Conservation (phyloP, 2,797 vertebrate species). For the Acanthornis magna region DNA sequence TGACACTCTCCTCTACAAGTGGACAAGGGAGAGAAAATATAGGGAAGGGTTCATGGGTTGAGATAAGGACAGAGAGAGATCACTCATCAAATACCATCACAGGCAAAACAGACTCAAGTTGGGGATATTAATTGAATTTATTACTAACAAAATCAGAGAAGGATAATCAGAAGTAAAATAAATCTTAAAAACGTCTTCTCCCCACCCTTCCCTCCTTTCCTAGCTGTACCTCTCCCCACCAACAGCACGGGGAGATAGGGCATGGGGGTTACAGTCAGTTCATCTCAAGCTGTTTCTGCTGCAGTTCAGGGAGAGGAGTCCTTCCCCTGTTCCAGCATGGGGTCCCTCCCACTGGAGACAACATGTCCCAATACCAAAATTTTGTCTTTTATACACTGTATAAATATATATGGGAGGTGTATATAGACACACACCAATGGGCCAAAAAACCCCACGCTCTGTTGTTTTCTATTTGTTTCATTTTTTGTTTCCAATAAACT, state of each 20-base stretch:
- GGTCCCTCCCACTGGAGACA: neutral
- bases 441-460: neutral
- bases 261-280: neutral
- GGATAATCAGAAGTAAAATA: neutral
- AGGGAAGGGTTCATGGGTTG: neutral
- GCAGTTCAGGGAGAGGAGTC: neutral
- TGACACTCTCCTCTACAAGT: neutral
- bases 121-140: neutral
- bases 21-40: neutral
- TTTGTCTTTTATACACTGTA: neutral
- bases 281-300: neutral
- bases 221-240: neutral
- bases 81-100: rapidly evolving
- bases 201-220: neutral
- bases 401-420: rapidly evolving
- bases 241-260: neutral
- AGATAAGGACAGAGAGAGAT: neutral
- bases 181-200: neutral
- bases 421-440: neutral
- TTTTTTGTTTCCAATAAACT: neutral
- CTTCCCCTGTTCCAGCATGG: rapidly evolving
- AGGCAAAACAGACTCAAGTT: neutral
- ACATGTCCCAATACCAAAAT: neutral
- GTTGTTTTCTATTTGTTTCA: neutral
- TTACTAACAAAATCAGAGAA: neutral